These are phyloP conservation scores for Scaptomyza pallida DNA, from an alignment of 1,140 invertebrate species.

Conservation along the genomic window DNA sequence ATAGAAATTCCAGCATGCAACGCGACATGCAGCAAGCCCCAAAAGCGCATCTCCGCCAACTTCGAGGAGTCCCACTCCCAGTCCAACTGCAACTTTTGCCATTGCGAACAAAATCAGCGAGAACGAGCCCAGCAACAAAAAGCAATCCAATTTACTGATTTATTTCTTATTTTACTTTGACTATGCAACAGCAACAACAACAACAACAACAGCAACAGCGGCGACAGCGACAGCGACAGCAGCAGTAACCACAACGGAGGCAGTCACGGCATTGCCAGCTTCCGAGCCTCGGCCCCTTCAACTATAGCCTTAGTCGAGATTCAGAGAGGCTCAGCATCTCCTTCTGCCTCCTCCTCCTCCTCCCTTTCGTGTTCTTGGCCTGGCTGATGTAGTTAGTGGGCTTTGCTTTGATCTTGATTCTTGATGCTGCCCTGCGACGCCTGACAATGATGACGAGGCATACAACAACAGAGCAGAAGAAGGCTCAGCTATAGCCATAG, in stretches of 20 bases:
- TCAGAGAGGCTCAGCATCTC: conserved; percentile 20
- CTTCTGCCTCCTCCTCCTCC: too few species aligned
- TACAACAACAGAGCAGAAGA: conserved; percentile 14
- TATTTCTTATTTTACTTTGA: conserved; percentile 83
- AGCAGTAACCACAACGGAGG: conserved; percentile 68
- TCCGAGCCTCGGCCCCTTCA: conserved; percentile 28
- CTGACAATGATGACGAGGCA: conserved; percentile 80
- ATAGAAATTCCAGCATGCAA: conserved; percentile 80
- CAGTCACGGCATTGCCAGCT: conserved; percentile 64
- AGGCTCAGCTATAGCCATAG: conserved; percentile 29
- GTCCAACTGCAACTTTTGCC: conserved; percentile 56
- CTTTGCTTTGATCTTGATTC: conserved; percentile 81
- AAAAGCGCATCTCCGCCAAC: conserved; percentile 40
- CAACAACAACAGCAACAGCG: conserved; percentile 31
- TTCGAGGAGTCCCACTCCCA: conserved; percentile 34
- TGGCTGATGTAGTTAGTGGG: conserved; percentile 74
- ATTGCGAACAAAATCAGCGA: conserved; percentile 58
- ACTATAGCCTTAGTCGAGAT: background rate
- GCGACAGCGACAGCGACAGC: conserved; percentile 70
- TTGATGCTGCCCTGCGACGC: conserved; percentile 68
- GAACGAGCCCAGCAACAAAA: conserved; percentile 67
- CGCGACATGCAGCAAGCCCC: conserved; percentile 31
- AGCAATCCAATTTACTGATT: conserved; percentile 83
- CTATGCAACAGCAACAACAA: conserved; percentile 58
- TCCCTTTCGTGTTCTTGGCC: too few species aligned